Evolutionary conservation across 2,113 vertebrate species (phyloP), one percentile per base, ranked within the genome.

Genomic region (Burhinus bistriatus): DNA sequence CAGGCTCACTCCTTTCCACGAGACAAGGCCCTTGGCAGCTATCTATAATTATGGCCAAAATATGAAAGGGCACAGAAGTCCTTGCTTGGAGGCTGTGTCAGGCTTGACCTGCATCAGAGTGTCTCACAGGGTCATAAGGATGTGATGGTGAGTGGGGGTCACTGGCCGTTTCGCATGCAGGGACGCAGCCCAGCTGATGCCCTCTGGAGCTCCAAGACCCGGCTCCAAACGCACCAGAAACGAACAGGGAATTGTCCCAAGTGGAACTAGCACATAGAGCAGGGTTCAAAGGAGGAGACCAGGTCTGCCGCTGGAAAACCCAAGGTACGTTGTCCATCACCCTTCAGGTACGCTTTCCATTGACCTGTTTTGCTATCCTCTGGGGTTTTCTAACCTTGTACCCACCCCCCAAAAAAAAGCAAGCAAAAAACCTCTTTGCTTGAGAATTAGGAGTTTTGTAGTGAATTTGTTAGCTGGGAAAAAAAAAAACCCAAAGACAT

Each of bases 201-300:
- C n/a, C 12, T 9, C 26, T 27, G 85, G 49, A 86, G 38, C 62
- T 34, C 52, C 25, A 18, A 17, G 32, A 51, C 13, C 21, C 70
- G 16, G 6, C 25, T 86, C 66, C 47, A 12, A 11, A 12, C 0
- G 0, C 23, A 20, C 34, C 38, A 66, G 57, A 45, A 51, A 3
- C 3, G 1, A 15, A 25, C 3, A 1, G 54, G 51, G 49, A 52
- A 18, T 47, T 30, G 34, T 73, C 52, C 59, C 36, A 20, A 4
- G 30, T 47, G 55, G 83, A 84, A 20, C 34, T 44, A 69, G 30
- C 4, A 3, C n/a, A 18, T 6, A 12, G 20, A 19, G 12, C 47
- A 13, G 23, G 7, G 44, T 9, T 52, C 51, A 26, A 6, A 40
- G 69, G 52, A 38, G 30, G 11, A 55, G 20, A 12, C 11, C 59